Conservation (phyloP, 2,888 invertebrate genomes). For the Selenia dentaria region DNA sequence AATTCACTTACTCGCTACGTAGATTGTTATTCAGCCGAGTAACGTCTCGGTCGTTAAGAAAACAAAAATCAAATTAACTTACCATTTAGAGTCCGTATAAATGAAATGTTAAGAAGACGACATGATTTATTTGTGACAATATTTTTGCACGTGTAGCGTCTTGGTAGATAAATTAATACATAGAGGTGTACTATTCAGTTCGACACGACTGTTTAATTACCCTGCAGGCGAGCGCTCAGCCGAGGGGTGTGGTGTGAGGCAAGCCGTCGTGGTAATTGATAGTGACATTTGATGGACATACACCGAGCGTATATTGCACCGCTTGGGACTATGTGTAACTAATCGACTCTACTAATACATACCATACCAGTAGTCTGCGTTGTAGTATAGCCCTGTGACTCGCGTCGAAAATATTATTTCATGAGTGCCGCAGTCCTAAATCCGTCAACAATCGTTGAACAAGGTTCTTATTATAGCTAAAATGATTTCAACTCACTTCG, state of each 20-base stretch:
- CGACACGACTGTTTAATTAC: conserved; percentile 62
- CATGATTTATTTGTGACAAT: background rate
- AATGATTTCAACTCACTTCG: no score
- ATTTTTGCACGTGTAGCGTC: conserved; percentile 2
- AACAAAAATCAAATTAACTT: conserved; percentile 60
- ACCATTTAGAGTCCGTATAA: conserved; percentile 55
- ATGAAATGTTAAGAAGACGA: conserved; percentile 38
- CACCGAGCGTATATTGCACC: conserved; percentile 62
- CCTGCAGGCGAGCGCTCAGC: conserved; percentile 39
- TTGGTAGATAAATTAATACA: conserved; percentile 27
- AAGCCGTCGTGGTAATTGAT: conserved; percentile 71
- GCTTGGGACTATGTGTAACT: conserved; percentile 52
- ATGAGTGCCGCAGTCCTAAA: no score
- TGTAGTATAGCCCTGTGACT: no score
- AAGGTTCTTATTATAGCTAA: no score
- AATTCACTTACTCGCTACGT: conserved; percentile 77
- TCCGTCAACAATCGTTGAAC: no score
- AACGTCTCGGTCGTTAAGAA: conserved; percentile 61
- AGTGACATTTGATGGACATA: conserved; percentile 79
- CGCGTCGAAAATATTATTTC: no score
- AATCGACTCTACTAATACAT: conserved; percentile 31
- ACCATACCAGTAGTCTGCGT: no score
- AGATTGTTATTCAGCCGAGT: conserved; percentile 75
- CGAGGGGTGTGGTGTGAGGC: conserved; percentile 40
- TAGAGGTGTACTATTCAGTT: conserved; percentile 29